phyloP scores from a whole-genome alignment of 2,797 vertebrate species.

The Sebastes matsubarae region DNA sequence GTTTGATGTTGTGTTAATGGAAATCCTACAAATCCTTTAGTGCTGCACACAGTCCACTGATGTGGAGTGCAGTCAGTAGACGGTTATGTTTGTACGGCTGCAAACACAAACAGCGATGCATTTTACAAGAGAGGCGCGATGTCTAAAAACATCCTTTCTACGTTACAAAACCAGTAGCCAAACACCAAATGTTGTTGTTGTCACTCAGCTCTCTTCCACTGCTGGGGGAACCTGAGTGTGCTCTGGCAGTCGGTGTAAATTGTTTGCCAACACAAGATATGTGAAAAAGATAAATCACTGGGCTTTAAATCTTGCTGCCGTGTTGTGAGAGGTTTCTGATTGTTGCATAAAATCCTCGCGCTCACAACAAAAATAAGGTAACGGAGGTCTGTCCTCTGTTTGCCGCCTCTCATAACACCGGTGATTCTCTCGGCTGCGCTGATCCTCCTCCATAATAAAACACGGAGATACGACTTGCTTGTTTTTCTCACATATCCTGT shows the following conservation, averaged over 20 bases:
- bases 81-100: background rate
- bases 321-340: constrained; percentile 41
- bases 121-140: background rate
- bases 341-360: constrained; percentile 59
- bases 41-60: background rate
- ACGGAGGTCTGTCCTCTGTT: background rate
- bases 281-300: constrained; percentile 5
- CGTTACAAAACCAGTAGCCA: constrained; percentile 14
- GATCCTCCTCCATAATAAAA: background rate
- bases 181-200: background rate
- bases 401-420: background rate
- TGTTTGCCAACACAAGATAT: background rate
- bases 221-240: constrained; percentile 14
- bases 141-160: background rate
- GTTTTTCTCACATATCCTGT: constrained; percentile 7
- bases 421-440: background rate
- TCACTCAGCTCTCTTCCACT: constrained; percentile 4
- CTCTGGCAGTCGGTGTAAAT: constrained; percentile 6
- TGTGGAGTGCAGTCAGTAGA: background rate
- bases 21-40: background rate
- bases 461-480: background rate
- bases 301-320: constrained; percentile 13
- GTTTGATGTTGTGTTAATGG: constrained; percentile 35
- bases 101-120: background rate
- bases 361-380: constrained; percentile 14